Evolutionary conservation across 1,140 invertebrate genomes (phyloP), one percentile per base, ranked within the genome.

Genomic region (Philaenus spumarius): DNA sequence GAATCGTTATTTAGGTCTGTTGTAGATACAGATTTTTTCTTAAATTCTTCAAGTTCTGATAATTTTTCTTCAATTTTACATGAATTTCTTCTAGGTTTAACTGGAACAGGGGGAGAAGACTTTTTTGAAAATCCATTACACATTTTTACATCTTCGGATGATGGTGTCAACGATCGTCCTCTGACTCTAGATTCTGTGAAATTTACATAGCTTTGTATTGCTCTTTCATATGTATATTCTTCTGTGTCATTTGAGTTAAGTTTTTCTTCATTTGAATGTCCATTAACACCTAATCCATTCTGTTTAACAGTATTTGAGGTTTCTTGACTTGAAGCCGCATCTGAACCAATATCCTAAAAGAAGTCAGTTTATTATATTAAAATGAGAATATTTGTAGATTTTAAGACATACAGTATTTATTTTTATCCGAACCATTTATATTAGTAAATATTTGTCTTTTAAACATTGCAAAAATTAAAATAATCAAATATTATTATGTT

Each of bases 191-290:
- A 65, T 72, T 86, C 67, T 75, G 82, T 43, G 77, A 77, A 58
- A 85, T 87, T 66, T 55, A 89, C 86, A 68, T 92, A 91, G 59
- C 85, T 84, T 65, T 89, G 86, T 60, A 91, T 91, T 58, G 89
- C 89, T 61, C 87, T 83, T 70, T 92, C 89, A 69, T 90, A 92
- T 1, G 88, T 90, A 71, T 91, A 92, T 68, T 91, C 88, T 61
- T 86, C 82, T 2, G 79, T 77, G 64, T 82, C 79, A 1, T 79
- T 77, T 15, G 80, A 82, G 65, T 78, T 78, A 22, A 78, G 80
- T 22, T 78, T 78, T 63, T 82, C 80, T 67, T 82, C 63, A 40
- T 54, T 59, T 19, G 5, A 43, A 17, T 62, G 47, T 19, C 52
- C 53, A 55, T 56, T 56, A 12, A 26, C 3, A 15, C 14, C 11